Evolutionary conservation across 1,140 invertebrate genomes (phyloP), one percentile per base, ranked within the genome.

Genomic region (Trichomalopsis sarcophagae): DNA sequence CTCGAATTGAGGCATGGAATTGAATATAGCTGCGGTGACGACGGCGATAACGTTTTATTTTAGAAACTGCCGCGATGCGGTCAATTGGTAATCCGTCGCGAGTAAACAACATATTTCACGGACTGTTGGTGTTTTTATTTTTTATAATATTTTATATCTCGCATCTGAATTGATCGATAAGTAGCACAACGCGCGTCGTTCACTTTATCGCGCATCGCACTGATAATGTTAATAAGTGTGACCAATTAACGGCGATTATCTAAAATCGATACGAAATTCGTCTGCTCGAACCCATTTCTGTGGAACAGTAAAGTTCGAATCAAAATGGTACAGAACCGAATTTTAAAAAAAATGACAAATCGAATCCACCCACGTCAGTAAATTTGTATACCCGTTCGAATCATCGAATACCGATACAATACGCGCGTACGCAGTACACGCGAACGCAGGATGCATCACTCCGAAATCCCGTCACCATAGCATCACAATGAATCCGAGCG

Each of bases 1-100:
- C 40, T 44, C 9, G 21, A n/a, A 76, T 71, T 23, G 23, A 0
- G 47, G 2, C 7, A 6, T 9, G 40, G 27, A 21, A 73, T 73
- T 36, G 10, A 73, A 73, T 30, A 17, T 9, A 73, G 27, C 33
- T 36, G 69, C 69, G 33, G n/a, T 23, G 1, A 4, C 17, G 55
- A 21, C 9, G 11, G 1, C 69, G 17, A 73, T 55, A 17, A 30
- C 77, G 44, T 83, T 77, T 69, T 71, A 68, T 71, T 71, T 71
- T 71, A 71, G 9, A 44, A 44, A 10, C 13, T 62, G 14, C 55
- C 36, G 36, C 36, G 40, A 44, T 10, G 40, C 40, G 40, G 40
- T 44, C 6, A 66, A 66, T 36, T 36, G 0, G 33, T 21, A 21
- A 66, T 66, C 14, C 7, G 6, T 66, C 11, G 62, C 62, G n/a